phyloP scores from a whole-genome alignment of 2,113 vertebrate species.

The Pristiophorus japonicus region DNA sequence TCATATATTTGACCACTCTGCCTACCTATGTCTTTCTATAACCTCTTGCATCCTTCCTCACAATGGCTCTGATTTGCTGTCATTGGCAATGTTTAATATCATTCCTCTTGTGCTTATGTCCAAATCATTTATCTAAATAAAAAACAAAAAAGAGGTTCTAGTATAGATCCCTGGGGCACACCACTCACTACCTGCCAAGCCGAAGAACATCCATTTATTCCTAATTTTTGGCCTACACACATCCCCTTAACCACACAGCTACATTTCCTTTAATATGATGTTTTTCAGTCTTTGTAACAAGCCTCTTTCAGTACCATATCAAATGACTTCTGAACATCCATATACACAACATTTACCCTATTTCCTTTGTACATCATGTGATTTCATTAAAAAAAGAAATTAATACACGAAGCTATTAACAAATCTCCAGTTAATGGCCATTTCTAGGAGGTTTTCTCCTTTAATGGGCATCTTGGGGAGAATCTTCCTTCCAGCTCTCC shows the following conservation, averaged over 20 bases:
- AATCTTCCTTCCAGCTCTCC: background rate
- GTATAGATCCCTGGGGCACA: background rate
- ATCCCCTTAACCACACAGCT: background rate
- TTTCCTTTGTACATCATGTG: background rate
- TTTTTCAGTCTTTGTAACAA: background rate
- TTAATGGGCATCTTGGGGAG: background rate
- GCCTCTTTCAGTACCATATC: background rate
- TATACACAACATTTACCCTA: background rate
- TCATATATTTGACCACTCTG: too few species aligned
- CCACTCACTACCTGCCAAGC: background rate
- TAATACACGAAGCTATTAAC: background rate
- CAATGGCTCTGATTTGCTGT: background rate
- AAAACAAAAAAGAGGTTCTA: background rate
- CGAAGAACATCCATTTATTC: background rate
- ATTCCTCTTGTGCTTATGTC: background rate
- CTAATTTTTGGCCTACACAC: background rate
- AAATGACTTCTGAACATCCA: background rate
- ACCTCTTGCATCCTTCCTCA: background rate
- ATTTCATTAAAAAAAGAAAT: too few species aligned
- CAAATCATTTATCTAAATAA: background rate
- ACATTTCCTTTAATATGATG: background rate
- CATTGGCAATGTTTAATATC: background rate
- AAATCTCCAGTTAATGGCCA: background rate
- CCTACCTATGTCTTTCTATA: background rate
- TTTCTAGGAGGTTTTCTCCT: background rate